These are phyloP conservation scores for Psilopogon haemacephalus DNA, from an alignment of 2,113 vertebrate species.

Conservation along the genomic window DNA sequence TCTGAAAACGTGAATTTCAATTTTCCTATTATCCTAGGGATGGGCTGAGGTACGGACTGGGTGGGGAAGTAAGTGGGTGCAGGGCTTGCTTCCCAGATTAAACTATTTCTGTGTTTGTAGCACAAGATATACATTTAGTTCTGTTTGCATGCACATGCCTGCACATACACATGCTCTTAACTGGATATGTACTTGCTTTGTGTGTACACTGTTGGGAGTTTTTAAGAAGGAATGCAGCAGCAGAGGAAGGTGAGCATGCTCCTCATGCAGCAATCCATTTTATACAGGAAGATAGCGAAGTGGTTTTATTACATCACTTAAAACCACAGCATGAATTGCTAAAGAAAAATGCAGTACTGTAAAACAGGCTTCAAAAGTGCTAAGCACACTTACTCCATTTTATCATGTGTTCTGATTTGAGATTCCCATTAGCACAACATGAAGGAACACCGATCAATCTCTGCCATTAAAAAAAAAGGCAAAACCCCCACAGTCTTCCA, in stretches of 20 bases:
- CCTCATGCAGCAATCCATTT: conserved; percentile 43
- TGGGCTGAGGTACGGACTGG: not conserved
- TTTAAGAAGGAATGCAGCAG: not conserved
- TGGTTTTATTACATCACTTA: too few relatives aligned
- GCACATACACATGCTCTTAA: not conserved
- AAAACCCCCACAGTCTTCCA: not conserved
- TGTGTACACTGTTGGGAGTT: not conserved
- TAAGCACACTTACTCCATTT: conserved; percentile 47
- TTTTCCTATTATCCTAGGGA: conserved; percentile 37
- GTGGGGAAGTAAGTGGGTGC: not conserved
- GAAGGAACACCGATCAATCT: not conserved
- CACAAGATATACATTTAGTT: not conserved
- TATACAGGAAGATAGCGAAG: not conserved
- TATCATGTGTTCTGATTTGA: conserved; percentile 34
- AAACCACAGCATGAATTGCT: conserved; percentile 8
- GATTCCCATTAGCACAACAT: conserved; percentile 29
- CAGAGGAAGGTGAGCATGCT: not conserved
- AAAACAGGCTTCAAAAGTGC: conserved; percentile 52
- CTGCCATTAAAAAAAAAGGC: not conserved
- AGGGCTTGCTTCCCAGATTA: not conserved
- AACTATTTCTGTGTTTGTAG: not conserved
- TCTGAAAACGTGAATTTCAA: conserved; percentile 55
- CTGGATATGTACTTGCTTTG: not conserved
- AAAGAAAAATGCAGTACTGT: not conserved
- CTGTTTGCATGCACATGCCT: not conserved